Evolutionary conservation across 2,797 vertebrate genomes (phyloP), one percentile per base, ranked within the genome.

Genomic region (Pangasius krempfi): DNA sequence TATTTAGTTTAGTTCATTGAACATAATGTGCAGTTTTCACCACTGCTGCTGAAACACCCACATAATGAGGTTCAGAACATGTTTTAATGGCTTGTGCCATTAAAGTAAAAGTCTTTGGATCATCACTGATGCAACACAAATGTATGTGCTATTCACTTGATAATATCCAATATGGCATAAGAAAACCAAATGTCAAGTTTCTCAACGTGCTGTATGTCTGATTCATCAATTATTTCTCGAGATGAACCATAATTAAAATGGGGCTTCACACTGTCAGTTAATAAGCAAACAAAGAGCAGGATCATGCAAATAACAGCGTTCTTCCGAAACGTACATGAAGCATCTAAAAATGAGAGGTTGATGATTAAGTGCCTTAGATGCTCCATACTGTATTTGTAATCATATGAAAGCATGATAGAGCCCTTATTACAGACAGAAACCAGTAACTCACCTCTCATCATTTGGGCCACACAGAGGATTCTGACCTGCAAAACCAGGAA

Each of bases 401-500:
- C 33, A 20, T 52, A 47, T 75, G 37, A 56, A 6, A 75, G 52
- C 9, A n/a, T 52, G 3, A 22, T 30, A 56, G 2, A 76, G 66
- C 76, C 22, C 44, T 20, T 68, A 33, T 52, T 84, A 50, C 44
- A 68, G 44, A 52, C 30, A 84, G 13, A 66, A 66, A 47, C n/a
- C 37, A 72, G 4, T 13, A 85, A 33, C 22, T 88, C 88, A 97
- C 96, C 95, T 95, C 25, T 94, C 88, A 12, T 96, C 96, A 0
- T 97, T 97, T 54, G 88, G 92, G 4, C 96, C 96, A 86, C 93
- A 94, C 76, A 96, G 91, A 0, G 96, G 96, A 89, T 94, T 96
- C 88, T 95, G 94, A 56, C 96, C 97, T 2, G 94, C 93, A 85
- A 97, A 94, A 60, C 97, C 97, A 0, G 97, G 96, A 88, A 96